phyloP scores from a whole-genome alignment of 2,888 invertebrate genomes.

The Thecophora atra region DNA sequence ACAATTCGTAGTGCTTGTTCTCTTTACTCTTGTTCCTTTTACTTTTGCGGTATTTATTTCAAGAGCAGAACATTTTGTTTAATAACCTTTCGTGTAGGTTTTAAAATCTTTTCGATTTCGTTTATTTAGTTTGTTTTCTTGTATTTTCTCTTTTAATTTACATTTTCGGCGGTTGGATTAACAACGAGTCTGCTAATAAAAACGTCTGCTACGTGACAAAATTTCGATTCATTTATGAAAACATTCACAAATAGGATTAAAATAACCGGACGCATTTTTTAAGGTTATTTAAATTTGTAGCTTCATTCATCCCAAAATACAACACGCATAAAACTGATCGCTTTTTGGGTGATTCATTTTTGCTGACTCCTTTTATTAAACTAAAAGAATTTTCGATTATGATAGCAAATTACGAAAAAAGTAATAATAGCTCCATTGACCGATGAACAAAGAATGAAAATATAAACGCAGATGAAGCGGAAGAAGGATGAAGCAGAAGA shows the following conservation, averaged over 20 bases:
- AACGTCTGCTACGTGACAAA: slow-evolving; percentile 23
- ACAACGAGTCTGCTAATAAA: slow-evolving; percentile 6
- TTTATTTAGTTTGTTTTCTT: not conserved
- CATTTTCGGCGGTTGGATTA: slow-evolving; percentile 1
- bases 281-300: not conserved
- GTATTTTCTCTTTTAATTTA: not conserved
- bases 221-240: slow-evolving; percentile 19
- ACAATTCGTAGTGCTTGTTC: not conserved
- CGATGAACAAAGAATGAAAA: too few relatives aligned
- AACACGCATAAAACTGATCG: too few relatives aligned
- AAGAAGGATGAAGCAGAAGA: too few relatives aligned
- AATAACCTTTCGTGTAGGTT: not conserved
- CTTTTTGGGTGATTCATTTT: too few relatives aligned
- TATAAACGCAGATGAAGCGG: too few relatives aligned
- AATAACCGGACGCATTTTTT: not conserved
- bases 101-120: not conserved
- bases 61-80: slow-evolving; percentile 1
- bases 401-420: too few relatives aligned
- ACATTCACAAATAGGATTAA: slow-evolving; percentile 1
- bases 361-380: too few relatives aligned
- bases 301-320: too few relatives aligned
- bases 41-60: too few relatives aligned
- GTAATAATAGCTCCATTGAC: too few relatives aligned
- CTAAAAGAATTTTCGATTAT: too few relatives aligned
- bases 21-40: not conserved